Base-by-base conservation (phyloP, 2,797 vertebrate species). In the Xenentodon cancila region DNA sequence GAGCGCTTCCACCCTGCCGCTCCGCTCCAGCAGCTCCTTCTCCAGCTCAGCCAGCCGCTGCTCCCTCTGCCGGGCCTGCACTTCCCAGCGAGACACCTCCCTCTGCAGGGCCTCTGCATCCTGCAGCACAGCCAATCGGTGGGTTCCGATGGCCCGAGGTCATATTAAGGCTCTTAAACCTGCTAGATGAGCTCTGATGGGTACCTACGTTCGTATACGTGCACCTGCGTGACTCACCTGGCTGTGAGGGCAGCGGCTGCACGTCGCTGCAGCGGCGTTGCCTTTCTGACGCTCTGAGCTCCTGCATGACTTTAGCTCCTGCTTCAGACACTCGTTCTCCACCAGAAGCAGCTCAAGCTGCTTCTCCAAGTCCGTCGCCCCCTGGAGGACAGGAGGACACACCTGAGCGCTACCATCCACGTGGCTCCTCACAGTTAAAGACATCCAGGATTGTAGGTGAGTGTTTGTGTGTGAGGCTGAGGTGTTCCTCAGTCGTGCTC, bases 311-410 rank as follows among this genome's bases (percentile, higher is more conserved):
- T 92, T 94, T 89, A 97, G 93, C 90, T 97, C 95, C 84, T 94
- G 94, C 79, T 92, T 95, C 82, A 99, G 89, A 34, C 84, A 94
- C 87, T 95, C 90, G 16, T 99, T 98, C 88, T 99, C 97, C 1
- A 93, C 93, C 46, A 87, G 89, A 88, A 98, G 91, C 74, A 96
- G 92, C 87, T 97, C 93, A 68, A 95, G 93, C 87, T 97, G 97
- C 89, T 99, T 98, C 92, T 98, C 97, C 56, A 91, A 77, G 75
- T 98, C 96, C 0, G 95, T 97, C 77, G 95, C 95, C 6, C 95
- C 96, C 97, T 99, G 15, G 15, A 84, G 70, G 76, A 42, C 53
- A 21, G 13, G 9, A 21, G 16, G 19, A 58, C 1, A 32, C 58
- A 48, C 6, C 45, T 11, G 17, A 45, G 44, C 8, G 17, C 7